Conservation (phyloP, 2,888 invertebrate species). For the Diadegma fenestrale region DNA sequence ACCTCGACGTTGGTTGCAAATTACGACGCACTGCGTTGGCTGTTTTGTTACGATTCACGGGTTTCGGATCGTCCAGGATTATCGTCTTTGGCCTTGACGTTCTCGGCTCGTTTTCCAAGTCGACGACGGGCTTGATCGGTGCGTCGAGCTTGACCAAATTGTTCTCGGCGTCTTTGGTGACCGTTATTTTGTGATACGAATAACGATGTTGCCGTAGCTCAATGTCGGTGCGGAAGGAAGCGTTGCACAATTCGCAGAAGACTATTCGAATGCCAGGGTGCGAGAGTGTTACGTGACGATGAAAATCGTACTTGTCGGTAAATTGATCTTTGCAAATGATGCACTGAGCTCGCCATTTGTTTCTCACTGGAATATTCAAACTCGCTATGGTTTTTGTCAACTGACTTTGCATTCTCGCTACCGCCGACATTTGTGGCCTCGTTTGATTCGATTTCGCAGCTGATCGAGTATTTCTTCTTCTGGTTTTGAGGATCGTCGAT, state of each 20-base stretch:
- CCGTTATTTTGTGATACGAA: constrained; percentile 37
- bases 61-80: background rate
- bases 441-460: background rate
- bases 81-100: background rate
- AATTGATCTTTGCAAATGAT: constrained; percentile 60
- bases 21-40: background rate
- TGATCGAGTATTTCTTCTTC: background rate
- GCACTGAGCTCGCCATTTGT: constrained; percentile 31
- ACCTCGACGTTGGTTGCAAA: background rate
- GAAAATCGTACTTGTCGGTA: constrained; percentile 57
- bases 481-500: background rate
- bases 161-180: background rate
- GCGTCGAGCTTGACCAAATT: constrained; percentile 8
- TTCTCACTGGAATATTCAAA: background rate
- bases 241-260: constrained; percentile 66
- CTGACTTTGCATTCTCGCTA: constrained; percentile 22
- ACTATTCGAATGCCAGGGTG: constrained; percentile 57
- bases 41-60: background rate
- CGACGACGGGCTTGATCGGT: background rate
- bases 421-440: background rate
- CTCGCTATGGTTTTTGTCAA: background rate
- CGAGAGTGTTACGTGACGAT: constrained; percentile 56
- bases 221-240: constrained; percentile 56
- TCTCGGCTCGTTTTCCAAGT: background rate
- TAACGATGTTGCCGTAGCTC: constrained; percentile 51